Evolutionary conservation across 2,888 invertebrate genomes (phyloP), one percentile per base, ranked within the genome.

Genomic region (Amitus sp.): DNA sequence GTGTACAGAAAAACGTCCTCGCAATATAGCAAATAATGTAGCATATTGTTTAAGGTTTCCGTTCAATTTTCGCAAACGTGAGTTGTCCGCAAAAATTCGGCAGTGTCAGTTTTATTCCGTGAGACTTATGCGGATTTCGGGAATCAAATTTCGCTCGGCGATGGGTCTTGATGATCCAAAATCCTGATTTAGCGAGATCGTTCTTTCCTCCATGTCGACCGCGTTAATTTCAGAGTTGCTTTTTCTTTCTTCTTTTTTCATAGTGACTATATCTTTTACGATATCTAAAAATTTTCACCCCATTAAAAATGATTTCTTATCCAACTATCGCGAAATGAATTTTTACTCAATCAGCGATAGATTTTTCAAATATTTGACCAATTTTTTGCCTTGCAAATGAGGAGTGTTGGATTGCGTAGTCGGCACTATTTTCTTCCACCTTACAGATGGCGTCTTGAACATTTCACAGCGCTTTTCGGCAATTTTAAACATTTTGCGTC

Each of bases 401-500:
- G 57, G 47, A 5, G 53, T 5, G 5, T 67, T 69, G n/a, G 50
- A 64, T 2, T 88, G 88, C 23, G 89, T 76, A 7, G 84, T 84
- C 2, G 88, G 88, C 12, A 91, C 72, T 10, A 91, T 85, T 74
- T 88, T 90, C 71, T 89, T 90, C 91, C 91, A 91, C 72, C 88
- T 86, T 1, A 86, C 83, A 71, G 89, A 88, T 0, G 89, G 87
- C 0, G 87, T 79, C 33, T 84, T 86, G 68, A 88, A 87, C 78
- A 87, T 79, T 72, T 88, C 86, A 48, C 88, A 76, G 75, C 89
- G 79, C 66, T 87, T 88, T 69, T 92, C 95, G 0, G 91, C 95
- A 72, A 95, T 85, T 83, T 93, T 93, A 74, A 95, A 95, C 87
- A 96, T 92, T 85, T 96, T 96, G 67, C 94, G 87, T 56, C 96